phyloP scores from a whole-genome alignment of 1,140 invertebrate genomes.

The Drosophila ironensis region DNA sequence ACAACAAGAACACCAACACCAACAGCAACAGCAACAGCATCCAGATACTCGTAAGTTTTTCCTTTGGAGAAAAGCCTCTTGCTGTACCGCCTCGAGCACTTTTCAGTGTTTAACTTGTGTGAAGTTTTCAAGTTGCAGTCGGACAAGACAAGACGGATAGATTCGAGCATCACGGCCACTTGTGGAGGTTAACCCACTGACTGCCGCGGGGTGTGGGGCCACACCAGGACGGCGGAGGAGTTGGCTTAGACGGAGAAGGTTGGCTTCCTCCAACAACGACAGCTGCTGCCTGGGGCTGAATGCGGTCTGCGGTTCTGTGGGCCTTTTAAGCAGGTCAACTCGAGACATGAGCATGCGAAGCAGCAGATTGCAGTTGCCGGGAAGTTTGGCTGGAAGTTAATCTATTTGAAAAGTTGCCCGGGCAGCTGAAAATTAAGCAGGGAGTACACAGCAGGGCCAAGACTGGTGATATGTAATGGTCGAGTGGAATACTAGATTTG shows the following conservation, averaged over 20 bases:
- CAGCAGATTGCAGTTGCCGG: constrained; percentile 37
- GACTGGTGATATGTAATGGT: not conserved
- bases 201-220: constrained; percentile 3
- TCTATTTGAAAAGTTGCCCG: constrained; percentile 38
- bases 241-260: not conserved
- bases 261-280: constrained; percentile 23
- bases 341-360: constrained; percentile 26
- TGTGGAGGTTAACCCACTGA: constrained; percentile 50
- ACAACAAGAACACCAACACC: constrained; percentile 3
- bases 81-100: constrained; percentile 59
- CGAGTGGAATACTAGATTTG: not conserved
- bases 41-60: constrained; percentile 14
- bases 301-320: constrained; percentile 40
- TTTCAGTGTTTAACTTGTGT: constrained; percentile 77
- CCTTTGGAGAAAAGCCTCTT: constrained; percentile 57
- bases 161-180: constrained; percentile 47
- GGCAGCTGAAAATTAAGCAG: constrained; percentile 29
- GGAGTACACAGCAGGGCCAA: not conserved
- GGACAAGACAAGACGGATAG: constrained; percentile 32
- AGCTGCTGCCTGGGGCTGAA: constrained; percentile 39
- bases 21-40: not conserved
- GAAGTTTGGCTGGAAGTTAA: constrained; percentile 48
- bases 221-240: not conserved
- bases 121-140: constrained; percentile 61
- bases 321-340: constrained; percentile 52